A percentile compares a stretch with the other conserved stretches of the same genome.
Conservation (phyloP, 2,888 invertebrate genomes). For the Sinelater perroti region DNA sequence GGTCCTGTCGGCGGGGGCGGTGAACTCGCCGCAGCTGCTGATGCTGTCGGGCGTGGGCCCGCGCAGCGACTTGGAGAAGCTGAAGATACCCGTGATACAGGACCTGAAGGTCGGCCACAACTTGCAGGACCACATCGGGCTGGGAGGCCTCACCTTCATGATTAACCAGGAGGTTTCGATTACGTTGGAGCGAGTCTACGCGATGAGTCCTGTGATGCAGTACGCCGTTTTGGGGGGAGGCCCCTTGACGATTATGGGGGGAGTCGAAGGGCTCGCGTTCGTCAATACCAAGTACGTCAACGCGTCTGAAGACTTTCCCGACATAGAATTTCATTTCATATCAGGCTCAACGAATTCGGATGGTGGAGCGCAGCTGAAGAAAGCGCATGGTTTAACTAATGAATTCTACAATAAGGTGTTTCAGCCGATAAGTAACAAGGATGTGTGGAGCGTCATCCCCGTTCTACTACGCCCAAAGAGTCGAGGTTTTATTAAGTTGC, state of each 20-base stretch:
- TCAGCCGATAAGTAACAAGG: slow-evolving; percentile 76
- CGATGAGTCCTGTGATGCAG: slow-evolving; percentile 80
- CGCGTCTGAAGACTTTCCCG: slow-evolving; percentile 82
- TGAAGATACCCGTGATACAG: slow-evolving; percentile 80
- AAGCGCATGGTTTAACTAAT: slow-evolving; percentile 80
- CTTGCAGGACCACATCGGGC: slow-evolving; percentile 88
- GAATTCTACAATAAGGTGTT: slow-evolving; percentile 79
- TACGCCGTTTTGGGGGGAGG: slow-evolving; percentile 86
- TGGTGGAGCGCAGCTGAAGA: slow-evolving; percentile 81
- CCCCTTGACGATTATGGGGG: slow-evolving; percentile 86
- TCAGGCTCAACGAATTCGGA: slow-evolving; percentile 89
- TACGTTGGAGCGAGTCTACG: slow-evolving; percentile 80
- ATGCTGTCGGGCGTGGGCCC: slow-evolving; percentile 93
- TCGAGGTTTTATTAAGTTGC: slow-evolving; percentile 80
- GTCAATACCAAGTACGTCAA: slow-evolving; percentile 89
- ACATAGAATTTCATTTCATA: slow-evolving; percentile 89
- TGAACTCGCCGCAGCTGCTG: slow-evolving; percentile 92
- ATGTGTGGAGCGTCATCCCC: slow-evolving; percentile 85
- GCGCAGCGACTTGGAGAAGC: slow-evolving; percentile 73
- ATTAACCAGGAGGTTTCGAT: slow-evolving; percentile 82
- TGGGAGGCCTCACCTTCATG: slow-evolving; percentile 85
- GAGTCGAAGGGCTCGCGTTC: slow-evolving; percentile 86
- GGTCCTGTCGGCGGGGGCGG: slow-evolving; percentile 87
- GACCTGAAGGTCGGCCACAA: slow-evolving; percentile 86
- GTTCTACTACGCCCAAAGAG: slow-evolving; percentile 87